These are phyloP conservation scores for Rhinogobio ventralis DNA, from an alignment of 2,797 vertebrate genomes.

Conservation along the genomic window DNA sequence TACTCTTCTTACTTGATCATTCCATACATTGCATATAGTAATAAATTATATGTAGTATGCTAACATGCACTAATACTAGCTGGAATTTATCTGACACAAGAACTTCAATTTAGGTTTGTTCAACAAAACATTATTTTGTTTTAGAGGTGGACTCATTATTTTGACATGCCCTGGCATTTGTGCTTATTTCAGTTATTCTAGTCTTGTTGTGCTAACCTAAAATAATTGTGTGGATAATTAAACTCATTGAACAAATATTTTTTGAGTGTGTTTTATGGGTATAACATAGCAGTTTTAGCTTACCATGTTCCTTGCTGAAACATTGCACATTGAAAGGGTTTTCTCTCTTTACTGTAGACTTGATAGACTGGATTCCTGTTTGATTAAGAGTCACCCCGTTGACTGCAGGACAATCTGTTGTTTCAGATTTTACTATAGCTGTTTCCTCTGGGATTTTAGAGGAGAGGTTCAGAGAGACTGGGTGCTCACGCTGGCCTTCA, in stretches of 20 bases:
- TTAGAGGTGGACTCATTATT: neutral
- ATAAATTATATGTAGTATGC: neutral
- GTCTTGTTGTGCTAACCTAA: neutral
- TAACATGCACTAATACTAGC: neutral
- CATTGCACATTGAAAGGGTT: conserved; percentile 83
- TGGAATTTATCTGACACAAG: neutral
- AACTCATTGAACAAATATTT: neutral
- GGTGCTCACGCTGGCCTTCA: conserved; percentile 82
- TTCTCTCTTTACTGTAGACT: conserved; percentile 88
- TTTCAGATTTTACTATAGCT: conserved; percentile 87
- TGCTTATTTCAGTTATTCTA: neutral
- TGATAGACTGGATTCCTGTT: conserved; percentile 79
- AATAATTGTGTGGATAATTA: neutral
- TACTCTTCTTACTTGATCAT: conserved; percentile 1
- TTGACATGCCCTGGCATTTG: neutral
- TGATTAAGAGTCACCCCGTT: conserved; percentile 84
- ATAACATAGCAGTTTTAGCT: conserved; percentile 67
- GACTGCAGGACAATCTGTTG: conserved; percentile 83
- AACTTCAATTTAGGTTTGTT: neutral
- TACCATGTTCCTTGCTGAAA: conserved; percentile 92
- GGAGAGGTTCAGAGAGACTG: conserved; percentile 74
- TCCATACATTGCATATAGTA: neutral
- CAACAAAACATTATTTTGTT: neutral
- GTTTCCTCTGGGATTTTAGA: conserved; percentile 81
- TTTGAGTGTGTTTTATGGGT: neutral